Base-by-base conservation (phyloP, 2,797 vertebrate genomes). In the Acanthis flammea region DNA sequence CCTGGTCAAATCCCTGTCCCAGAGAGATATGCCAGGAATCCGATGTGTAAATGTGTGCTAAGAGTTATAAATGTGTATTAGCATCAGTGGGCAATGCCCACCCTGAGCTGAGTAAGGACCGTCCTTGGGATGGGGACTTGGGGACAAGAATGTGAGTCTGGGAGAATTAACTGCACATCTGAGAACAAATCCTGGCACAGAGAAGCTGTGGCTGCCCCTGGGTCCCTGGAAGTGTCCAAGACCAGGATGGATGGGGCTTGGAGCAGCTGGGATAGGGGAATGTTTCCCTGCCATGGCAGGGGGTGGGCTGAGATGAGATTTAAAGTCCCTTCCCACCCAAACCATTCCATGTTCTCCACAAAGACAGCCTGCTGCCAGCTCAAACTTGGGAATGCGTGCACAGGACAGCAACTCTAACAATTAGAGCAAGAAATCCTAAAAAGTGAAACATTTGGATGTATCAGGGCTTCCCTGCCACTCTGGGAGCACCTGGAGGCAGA, bases 71-170 rank as follows among this genome's bases (percentile, higher is more conserved):
- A 53, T 24, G 23, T 9, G 30, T 25, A 23, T 25, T 25, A 67
- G 4, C 4, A 61, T 30, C 19, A 2, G 2, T 0, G 1, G 14
- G 50, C 30, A n/a, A 39, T 15, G 12, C 30, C 30, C 54, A 7
- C 13, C 11, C 1, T 4, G 5, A 54, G 11, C 21, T 2, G 37
- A 27, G 19, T 2, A 19, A 73, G 2, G 54, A 74, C 19, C 2
- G 0, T 27, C 41, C 31, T 57, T 24, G 18, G 57, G 12, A n/a
- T 2, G 14, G 6, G 7, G 28, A 14, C 71, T n/a, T 71, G 75
- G 48, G 53, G 45, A 5, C 18, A 39, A 19, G 0, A 5, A 7
- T 6, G 5, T 5, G 47, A 57, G 42, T 4, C 19, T 42, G n/a
- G 17, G 30, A 7, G 3, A 4, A 44, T 37, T 42, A 81, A 81